Conservation (phyloP, 2,888 invertebrate genomes). For the Polyploca ridens region DNA sequence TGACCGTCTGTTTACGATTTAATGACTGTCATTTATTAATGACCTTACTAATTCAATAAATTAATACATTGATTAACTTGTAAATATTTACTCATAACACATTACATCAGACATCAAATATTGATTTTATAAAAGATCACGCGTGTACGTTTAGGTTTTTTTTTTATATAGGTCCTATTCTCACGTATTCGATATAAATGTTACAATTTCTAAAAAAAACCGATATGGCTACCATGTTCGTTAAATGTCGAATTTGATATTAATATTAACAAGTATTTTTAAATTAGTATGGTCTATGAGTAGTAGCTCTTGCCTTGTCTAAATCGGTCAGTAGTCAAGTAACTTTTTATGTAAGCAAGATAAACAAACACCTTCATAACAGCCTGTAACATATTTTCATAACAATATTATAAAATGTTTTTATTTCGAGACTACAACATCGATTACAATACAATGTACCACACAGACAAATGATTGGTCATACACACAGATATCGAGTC, state of each 20-base stretch:
- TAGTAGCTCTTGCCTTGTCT: not conserved
- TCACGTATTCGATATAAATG: no score
- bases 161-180: no score
- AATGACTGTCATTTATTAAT: not conserved
- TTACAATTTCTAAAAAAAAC: no score
- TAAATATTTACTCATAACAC: constrained; percentile 10
- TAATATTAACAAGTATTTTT: no score
- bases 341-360: not conserved
- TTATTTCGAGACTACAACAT: constrained; percentile 6
- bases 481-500: no score
- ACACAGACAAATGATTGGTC: constrained; percentile 16
- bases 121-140: not conserved
- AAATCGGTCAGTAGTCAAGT: not conserved
- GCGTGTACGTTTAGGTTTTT: not conserved
- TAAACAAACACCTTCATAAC: not conserved
- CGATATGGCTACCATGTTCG: no score
- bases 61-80: not conserved
- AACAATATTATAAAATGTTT: constrained; percentile 9
- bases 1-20: no score
- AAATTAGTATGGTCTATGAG: not conserved
- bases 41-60: not conserved
- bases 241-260: no score
- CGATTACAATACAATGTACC: constrained; percentile 11
- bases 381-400: not conserved
- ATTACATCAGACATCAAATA: not conserved